phyloP scores from a whole-genome alignment of 2,797 vertebrate genomes.

The Antrozous pallidus region DNA sequence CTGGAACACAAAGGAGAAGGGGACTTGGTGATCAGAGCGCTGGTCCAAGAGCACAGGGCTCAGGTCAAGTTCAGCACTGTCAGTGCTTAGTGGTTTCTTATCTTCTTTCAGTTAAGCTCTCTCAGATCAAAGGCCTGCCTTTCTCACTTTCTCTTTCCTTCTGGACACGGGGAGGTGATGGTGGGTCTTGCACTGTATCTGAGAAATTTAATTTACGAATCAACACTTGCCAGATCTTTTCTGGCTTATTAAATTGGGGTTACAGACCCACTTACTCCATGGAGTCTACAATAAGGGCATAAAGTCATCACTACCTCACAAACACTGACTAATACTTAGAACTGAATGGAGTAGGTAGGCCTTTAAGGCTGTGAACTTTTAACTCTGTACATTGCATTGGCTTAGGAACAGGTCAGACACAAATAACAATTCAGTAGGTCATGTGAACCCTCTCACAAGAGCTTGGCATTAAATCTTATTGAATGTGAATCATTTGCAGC shows the following conservation, averaged over 20 bases:
- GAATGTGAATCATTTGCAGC: conserved; percentile 46
- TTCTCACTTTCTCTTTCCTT: conserved; percentile 10
- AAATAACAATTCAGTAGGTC: conserved; percentile 38
- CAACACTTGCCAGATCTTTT: background rate
- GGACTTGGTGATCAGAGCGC: background rate
- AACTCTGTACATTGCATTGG: conserved; percentile 20
- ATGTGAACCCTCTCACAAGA: background rate
- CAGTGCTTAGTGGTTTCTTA: background rate
- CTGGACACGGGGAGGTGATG: background rate
- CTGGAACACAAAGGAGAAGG: background rate
- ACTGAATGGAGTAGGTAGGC: background rate
- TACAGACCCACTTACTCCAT: background rate
- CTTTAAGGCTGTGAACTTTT: background rate
- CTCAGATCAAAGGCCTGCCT: background rate
- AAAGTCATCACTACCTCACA: background rate
- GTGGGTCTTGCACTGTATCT: background rate
- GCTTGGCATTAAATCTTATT: conserved; percentile 27
- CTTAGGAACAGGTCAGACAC: background rate
- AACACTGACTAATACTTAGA: background rate
- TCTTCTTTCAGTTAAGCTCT: background rate
- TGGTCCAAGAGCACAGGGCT: background rate
- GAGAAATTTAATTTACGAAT: background rate
- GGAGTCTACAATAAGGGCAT: background rate
- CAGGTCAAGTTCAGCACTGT: background rate
- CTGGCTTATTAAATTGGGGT: background rate